Percentiles rank a stretch among this genome's conserved stretches.
phyloP scores from a whole-genome alignment of 2,113 vertebrate genomes.

The Cebus imitator region DNA sequence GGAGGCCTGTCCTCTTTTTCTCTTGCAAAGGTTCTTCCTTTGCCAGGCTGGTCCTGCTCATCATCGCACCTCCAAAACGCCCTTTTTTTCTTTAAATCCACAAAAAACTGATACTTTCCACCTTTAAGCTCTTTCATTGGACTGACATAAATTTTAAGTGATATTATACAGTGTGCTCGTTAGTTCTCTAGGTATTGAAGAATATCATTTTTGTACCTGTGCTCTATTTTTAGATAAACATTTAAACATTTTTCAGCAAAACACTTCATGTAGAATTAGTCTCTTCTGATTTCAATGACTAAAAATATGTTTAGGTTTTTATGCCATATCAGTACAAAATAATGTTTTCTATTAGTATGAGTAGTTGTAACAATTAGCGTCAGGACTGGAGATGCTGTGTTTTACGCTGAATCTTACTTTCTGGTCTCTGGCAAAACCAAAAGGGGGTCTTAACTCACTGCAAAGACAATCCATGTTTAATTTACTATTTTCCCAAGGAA shows the following conservation, averaged over 20 bases:
- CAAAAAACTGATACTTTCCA: neutral
- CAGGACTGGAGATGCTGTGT: conserved; percentile 61
- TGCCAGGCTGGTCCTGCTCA: neutral
- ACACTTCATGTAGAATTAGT: conserved; percentile 79
- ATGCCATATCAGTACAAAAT: conserved; percentile 58
- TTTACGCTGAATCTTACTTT: neutral
- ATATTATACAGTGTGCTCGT: conserved; percentile 83
- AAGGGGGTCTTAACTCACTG: conserved; percentile 44
- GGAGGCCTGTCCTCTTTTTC: neutral
- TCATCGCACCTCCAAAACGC: neutral
- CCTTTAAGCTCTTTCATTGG: neutral
- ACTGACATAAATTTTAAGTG: conserved; percentile 83
- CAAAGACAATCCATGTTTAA: neutral
- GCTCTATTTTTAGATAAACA: conserved; percentile 78
- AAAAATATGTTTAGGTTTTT: conserved; percentile 78
- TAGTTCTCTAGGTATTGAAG: conserved; percentile 81
- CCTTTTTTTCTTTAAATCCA: neutral
- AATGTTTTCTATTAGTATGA: neutral
- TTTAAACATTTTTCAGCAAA: conserved; percentile 82
- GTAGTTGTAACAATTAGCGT: neutral
- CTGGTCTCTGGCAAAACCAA: neutral
- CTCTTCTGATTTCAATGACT: conserved; percentile 78
- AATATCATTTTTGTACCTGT: conserved; percentile 83
- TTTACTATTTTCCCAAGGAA: conserved; percentile 53
- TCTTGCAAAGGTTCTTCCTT: neutral